Evolutionary conservation across 2,888 invertebrate species (phyloP).

Genomic region (Diadromus collaris): DNA sequence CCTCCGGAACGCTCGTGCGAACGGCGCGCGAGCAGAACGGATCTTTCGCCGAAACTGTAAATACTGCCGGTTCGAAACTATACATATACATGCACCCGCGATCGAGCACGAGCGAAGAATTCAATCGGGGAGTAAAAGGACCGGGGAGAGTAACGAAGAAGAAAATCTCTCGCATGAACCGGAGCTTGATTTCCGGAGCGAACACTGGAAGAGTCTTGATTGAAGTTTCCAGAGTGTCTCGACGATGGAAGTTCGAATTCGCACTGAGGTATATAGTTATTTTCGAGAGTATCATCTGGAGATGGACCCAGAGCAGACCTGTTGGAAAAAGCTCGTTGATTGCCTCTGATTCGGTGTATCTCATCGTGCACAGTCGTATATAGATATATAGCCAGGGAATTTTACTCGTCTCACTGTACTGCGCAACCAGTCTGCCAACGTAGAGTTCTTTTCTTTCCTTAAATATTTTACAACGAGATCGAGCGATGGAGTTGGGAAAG

Average conservation of each 20-base stretch:
- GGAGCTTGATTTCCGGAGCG: conserved; percentile 1
- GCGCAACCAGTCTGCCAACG: background rate
- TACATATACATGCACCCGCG: background rate
- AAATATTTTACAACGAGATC: conserved; percentile 50
- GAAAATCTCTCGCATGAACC: conserved; percentile 16
- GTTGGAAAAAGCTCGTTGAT: conserved; percentile 6
- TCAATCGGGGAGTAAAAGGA: background rate
- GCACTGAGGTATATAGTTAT: background rate
- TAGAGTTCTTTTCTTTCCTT: conserved; percentile 40
- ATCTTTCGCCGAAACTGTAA: conserved; percentile 22
- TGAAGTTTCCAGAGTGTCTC: background rate
- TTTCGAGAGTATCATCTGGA: background rate
- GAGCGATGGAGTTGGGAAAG: background rate
- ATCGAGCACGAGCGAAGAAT: conserved; percentile 3
- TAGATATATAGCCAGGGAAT: background rate
- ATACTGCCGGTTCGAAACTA: background rate
- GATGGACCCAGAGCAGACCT: background rate
- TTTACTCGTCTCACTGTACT: background rate
- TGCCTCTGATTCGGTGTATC: conserved; percentile 1
- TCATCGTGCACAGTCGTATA: background rate
- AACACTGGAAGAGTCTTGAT: conserved; percentile 1
- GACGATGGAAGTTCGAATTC: background rate
- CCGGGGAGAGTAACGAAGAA: background rate
- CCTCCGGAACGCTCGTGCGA: conserved; percentile 4
- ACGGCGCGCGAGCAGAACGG: background rate